Conservation (phyloP, 2,797 vertebrate species). For the Percopsis omiscomaycus region DNA sequence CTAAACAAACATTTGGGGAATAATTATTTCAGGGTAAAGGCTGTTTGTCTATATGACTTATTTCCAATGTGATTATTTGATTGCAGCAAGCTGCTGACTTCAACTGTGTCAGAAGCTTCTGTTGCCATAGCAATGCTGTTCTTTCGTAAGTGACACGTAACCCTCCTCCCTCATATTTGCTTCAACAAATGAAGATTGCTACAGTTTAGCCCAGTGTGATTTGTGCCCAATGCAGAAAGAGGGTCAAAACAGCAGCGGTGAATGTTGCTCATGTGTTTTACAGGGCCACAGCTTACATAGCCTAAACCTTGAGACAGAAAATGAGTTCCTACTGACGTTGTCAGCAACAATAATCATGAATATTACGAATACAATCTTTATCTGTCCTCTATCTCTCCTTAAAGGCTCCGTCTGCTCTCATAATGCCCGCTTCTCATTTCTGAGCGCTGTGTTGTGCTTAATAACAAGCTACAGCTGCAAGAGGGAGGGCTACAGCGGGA, state of each 20-base stretch:
- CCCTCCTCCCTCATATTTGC: constrained; percentile 41
- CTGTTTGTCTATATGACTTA: constrained; percentile 43
- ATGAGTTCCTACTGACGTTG: constrained; percentile 42
- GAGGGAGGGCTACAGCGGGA: constrained; percentile 55
- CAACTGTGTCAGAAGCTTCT: constrained; percentile 55
- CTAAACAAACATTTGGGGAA: constrained; percentile 51
- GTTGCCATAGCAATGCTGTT: constrained; percentile 69
- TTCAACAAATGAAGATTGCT: constrained; percentile 41
- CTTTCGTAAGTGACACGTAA: constrained; percentile 56
- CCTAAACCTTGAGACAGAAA: neutral
- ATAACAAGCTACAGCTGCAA: constrained; percentile 66
- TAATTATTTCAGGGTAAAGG: constrained; percentile 20
- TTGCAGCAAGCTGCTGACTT: constrained; percentile 56
- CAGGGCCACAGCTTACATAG: too few species aligned
- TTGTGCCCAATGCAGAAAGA: constrained; percentile 46
- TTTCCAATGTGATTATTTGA: constrained; percentile 67
- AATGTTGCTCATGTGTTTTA: too few species aligned
- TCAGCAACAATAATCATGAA: constrained; percentile 63
- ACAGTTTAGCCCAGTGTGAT: constrained; percentile 54
- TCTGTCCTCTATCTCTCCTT: constrained; percentile 78
- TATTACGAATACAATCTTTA: constrained; percentile 72
- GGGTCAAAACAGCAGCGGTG: constrained; percentile 20
- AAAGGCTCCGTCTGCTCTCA: constrained; percentile 64
- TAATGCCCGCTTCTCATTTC: constrained; percentile 69
- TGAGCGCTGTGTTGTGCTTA: constrained; percentile 73